Evolutionary conservation across 2,888 invertebrate species (phyloP).

Genomic region (Eristalinus aeneus): DNA sequence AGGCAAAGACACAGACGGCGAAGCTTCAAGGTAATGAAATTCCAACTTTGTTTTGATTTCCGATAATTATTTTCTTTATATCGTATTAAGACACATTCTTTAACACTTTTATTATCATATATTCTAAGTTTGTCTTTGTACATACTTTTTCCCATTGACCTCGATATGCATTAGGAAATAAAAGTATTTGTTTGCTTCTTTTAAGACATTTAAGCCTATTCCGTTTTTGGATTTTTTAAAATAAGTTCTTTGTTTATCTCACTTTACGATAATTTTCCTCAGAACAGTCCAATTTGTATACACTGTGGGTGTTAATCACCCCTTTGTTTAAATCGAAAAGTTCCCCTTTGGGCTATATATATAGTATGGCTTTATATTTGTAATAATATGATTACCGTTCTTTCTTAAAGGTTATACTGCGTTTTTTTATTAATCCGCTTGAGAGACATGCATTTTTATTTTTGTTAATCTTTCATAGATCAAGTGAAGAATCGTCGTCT

Average conservation of each 20-base stretch:
- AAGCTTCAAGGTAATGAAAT: conserved; percentile 81
- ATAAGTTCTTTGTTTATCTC: conserved; percentile 43
- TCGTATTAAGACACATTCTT: background rate
- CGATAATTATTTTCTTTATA: conserved; percentile 1
- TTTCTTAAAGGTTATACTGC: no score
- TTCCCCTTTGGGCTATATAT: background rate
- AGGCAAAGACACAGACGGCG: conserved; percentile 80
- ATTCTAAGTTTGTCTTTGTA: background rate
- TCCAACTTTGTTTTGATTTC: background rate
- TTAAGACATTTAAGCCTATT: background rate
- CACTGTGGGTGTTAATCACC: conserved; percentile 20
- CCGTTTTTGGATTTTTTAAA: background rate
- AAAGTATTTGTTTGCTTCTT: background rate
- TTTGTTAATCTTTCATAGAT: conserved; percentile 46
- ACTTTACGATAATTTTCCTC: conserved; percentile 10
- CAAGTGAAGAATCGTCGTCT: conserved; percentile 72
- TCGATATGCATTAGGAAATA: no score
- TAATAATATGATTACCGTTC: no score
- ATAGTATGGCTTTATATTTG: no score
- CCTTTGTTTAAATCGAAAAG: conserved; percentile 35
- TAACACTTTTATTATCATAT: background rate
- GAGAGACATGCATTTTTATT: no score
- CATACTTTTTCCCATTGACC: no score
- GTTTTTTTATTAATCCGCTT: no score
- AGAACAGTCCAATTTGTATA: background rate